Evolutionary conservation across 1,140 invertebrate species (phyloP).

Genomic region (Diabrotica undecimpunctata): DNA sequence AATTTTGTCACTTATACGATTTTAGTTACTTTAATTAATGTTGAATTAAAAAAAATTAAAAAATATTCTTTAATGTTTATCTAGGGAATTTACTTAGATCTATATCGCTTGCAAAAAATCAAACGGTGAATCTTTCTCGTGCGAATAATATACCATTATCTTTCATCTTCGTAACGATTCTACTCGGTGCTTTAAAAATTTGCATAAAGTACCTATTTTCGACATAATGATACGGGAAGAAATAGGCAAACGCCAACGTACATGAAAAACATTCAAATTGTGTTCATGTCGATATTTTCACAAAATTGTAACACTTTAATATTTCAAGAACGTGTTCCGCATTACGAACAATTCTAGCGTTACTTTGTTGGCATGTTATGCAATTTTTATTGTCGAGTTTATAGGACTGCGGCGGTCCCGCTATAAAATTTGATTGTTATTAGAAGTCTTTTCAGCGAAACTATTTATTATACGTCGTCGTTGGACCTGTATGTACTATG

Average conservation of each 20-base stretch:
- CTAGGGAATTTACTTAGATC: too few species aligned
- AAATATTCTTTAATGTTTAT: too few species aligned
- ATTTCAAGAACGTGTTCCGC: not conserved
- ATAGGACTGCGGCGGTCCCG: not conserved
- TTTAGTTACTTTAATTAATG: too few species aligned
- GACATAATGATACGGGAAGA: not conserved
- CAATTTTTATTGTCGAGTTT: constrained; percentile 3
- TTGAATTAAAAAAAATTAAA: too few species aligned
- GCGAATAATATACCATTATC: too few species aligned
- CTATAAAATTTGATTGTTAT: constrained; percentile 3
- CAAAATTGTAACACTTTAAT: not conserved
- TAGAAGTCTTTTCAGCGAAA: not conserved
- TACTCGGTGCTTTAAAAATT: not conserved
- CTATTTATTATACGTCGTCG: constrained; percentile 3
- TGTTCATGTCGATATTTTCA: constrained; percentile 2
- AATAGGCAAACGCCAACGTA: not conserved
- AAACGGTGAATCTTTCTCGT: too few species aligned
- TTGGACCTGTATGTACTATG: not conserved
- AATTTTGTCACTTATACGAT: too few species aligned
- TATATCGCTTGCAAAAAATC: too few species aligned
- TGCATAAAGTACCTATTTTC: not conserved
- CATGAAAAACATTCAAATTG: not conserved
- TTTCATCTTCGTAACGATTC: too few species aligned
- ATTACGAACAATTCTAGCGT: not conserved
- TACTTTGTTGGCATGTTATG: constrained; percentile 2